phyloP scores from a whole-genome alignment of 2,797 vertebrate genomes.

The Spatula versicolor region DNA sequence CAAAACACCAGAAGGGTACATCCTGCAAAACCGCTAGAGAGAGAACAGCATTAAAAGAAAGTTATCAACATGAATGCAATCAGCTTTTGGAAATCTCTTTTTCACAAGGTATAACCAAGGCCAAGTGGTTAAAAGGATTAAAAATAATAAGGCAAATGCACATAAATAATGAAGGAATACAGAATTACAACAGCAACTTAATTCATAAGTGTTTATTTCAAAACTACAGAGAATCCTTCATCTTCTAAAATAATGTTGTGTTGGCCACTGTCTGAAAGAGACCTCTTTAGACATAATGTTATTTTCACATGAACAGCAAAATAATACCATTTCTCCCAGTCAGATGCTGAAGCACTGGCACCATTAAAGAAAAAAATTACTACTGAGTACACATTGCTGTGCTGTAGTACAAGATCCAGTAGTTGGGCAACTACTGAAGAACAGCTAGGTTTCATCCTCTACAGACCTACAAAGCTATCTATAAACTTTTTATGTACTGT shows the following conservation, averaged over 20 bases:
- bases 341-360: not conserved
- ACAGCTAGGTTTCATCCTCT: not conserved
- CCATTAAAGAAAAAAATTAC: not conserved
- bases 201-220: not conserved
- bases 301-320: not conserved
- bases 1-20: not conserved
- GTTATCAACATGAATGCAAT: not conserved
- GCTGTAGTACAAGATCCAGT: not conserved
- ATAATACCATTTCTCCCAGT: not conserved
- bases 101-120: not conserved
- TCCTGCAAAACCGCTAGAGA: not conserved
- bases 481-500: not conserved
- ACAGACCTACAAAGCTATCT: not conserved
- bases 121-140: slow-evolving; percentile 37
- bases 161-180: not conserved
- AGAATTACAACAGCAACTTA: not conserved
- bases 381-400: not conserved
- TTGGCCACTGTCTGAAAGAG: not conserved
- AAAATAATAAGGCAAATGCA: not conserved
- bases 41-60: not conserved
- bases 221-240: not conserved
- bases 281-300: not conserved
- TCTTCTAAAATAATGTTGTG: not conserved
- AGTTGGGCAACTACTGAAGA: not conserved
- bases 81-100: not conserved